These are phyloP conservation scores for Lates calcarifer DNA, from an alignment of 2,113 vertebrate species.

Conservation along the genomic window DNA sequence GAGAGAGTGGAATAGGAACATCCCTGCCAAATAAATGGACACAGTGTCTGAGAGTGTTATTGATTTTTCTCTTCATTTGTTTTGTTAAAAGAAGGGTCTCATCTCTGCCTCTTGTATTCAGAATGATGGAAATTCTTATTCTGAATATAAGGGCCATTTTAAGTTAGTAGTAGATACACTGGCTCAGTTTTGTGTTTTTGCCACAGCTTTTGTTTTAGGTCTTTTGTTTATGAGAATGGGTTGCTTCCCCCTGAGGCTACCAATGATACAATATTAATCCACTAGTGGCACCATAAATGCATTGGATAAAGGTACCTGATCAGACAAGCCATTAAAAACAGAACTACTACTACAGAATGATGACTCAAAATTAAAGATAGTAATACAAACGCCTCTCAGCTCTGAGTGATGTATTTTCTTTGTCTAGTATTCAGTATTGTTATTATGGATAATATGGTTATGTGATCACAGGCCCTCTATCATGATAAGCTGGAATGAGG, in stretches of 20 bases:
- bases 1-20: constrained; percentile 63
- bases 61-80: constrained; percentile 70
- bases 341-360: background rate
- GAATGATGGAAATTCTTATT: constrained; percentile 29
- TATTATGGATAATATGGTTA: background rate
- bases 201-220: background rate
- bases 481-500: background rate
- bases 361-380: background rate
- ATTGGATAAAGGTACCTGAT: background rate
- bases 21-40: constrained; percentile 73
- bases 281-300: background rate
- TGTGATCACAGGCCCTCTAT: background rate
- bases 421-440: too few relatives aligned
- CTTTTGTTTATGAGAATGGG: background rate
- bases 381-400: background rate
- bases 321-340: background rate
- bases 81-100: constrained; percentile 65
- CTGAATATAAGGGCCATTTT: constrained; percentile 17
- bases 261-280: background rate
- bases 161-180: constrained; percentile 19
- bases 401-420: background rate
- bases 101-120: constrained; percentile 8
- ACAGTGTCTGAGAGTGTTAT: constrained; percentile 69
- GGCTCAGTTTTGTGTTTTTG: constrained; percentile 21
- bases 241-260: background rate